Base-by-base conservation (phyloP, 2,797 vertebrate species). In the Odontamblyopus rebecca region DNA sequence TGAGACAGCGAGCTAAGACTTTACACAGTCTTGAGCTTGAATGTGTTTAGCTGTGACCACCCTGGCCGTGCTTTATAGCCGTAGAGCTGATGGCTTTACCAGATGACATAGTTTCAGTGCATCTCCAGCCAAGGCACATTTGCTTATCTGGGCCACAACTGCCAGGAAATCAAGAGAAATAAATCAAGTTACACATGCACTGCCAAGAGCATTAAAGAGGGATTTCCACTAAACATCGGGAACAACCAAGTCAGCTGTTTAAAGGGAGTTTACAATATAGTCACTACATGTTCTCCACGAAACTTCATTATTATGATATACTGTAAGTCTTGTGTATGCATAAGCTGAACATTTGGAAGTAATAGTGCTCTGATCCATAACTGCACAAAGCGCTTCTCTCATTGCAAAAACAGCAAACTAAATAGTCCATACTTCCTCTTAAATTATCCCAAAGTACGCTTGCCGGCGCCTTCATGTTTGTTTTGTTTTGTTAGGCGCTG, bases 141-240 rank as follows among this genome's bases (percentile, higher is more conserved):
- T 65, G 63, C 62, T 75, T 72, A 80, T 78, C 61, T 72, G 68
- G 68, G 62, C 73, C 77, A 78, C 71, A 50, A 65, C 71, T 69
- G 63, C 44, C 44, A 53, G 53, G 53, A 54, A 56, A 66, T 51
- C 30, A 61, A 53, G 50, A 27, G 26, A 73, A 61, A 83, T 27
- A 67, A 77, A 62, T 74, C 7, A 63, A 71, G 50, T 59, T 38
- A 63, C 5, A 6, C 18, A 53, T 6, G 26, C 13, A 30, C 59
- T 26, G 61, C 35, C 38, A 15, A 44, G 38, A 44, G 61, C 61
- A 44, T 63, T 63, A 44, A 63, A 13, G 35, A 63, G 38, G 38
- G 35, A 63, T 63, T 63, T 63, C 38, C 61, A 41, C 61, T 44
- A 41, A 41, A 63, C 61, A 63, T 44, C 26, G 0, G 2, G 32